These are phyloP conservation scores for Tauraco hartlaubi DNA, from an alignment of 2,797 vertebrate species.

Conservation along the genomic window DNA sequence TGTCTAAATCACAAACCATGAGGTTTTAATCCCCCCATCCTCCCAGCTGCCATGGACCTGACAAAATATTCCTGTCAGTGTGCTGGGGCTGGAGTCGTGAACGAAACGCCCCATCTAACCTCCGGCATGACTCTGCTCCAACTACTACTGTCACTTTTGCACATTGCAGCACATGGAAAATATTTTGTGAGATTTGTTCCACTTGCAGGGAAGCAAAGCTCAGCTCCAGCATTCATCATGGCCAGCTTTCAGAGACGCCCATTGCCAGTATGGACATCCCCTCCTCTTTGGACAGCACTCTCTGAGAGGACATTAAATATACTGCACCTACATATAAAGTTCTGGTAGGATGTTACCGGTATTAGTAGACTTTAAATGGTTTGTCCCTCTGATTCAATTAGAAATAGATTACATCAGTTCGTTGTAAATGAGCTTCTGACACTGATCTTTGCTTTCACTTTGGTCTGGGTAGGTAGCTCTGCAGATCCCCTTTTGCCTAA, in stretches of 20 bases:
- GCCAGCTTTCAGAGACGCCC: not conserved
- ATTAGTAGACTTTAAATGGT: not conserved
- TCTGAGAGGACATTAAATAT: not conserved
- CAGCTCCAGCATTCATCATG: not conserved
- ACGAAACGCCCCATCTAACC: not conserved
- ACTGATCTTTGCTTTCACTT: not conserved
- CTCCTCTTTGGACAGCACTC: not conserved
- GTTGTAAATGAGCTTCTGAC: not conserved
- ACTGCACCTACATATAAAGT: not conserved
- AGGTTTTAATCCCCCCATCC: not conserved
- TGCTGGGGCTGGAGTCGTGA: not conserved
- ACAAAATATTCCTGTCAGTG: not conserved
- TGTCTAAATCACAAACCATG: not conserved
- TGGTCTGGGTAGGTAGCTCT: not conserved
- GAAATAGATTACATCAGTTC: not conserved
- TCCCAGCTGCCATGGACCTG: not conserved
- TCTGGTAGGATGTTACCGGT: not conserved
- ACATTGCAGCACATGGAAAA: not conserved
- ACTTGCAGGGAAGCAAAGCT: not conserved
- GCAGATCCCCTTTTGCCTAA: not conserved
- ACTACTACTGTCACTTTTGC: not conserved
- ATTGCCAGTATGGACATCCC: not conserved
- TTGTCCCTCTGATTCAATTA: not conserved
- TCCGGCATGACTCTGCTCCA: not conserved
- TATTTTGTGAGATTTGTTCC: not conserved